Base-by-base conservation (phyloP, 2,797 vertebrate genomes). In the Buceros bicornis region DNA sequence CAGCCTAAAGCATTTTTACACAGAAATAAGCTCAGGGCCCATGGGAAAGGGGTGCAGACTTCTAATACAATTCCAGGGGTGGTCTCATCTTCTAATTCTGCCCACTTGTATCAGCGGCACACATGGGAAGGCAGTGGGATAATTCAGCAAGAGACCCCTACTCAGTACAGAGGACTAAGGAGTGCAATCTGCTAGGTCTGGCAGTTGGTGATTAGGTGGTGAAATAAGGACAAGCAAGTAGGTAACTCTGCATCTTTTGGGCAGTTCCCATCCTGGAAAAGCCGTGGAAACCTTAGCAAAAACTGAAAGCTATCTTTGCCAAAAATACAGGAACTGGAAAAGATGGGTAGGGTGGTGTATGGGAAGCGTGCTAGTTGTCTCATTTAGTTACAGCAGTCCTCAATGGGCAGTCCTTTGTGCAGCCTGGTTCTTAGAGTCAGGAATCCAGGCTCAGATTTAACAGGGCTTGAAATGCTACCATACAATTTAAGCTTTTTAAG, bases 401-500 rank as follows among this genome's bases (percentile, higher is more conserved):
- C n/a, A 29, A 26, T 24, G 25, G 20, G 62, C 33, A 10, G 29
- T 29, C 58, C 20, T 60, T 73, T 48, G 33, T 35, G 13, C 28
- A 83, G n/a, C 22, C 31, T 47, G 33, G 35, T 11, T 90, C 70
- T 62, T 26, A 48, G 51, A 84, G 73, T 58, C 1, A 3, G 22
- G 35, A 89, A 82, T 70, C 43, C 62, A 53, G 33, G 13, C 73
- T 70, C 19, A 22, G 25, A 70, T 80, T 89, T 82, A 90, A 76
- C 28, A 45, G 72, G 42, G 26, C 72, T 81, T 91, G 76, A 94
- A 93, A 87, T 51, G 16, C 16, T 73, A 62, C 37, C 40, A 53
- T n/a, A 24, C 45, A 72, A 37, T 84, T 87, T 84, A 79, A 95
- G 56, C 58, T 84, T 93, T 95, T 89, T 45, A 86, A 88, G 26